Evolutionary conservation across 1,140 invertebrate genomes (phyloP).

Genomic region (Eriosoma lanigerum): DNA sequence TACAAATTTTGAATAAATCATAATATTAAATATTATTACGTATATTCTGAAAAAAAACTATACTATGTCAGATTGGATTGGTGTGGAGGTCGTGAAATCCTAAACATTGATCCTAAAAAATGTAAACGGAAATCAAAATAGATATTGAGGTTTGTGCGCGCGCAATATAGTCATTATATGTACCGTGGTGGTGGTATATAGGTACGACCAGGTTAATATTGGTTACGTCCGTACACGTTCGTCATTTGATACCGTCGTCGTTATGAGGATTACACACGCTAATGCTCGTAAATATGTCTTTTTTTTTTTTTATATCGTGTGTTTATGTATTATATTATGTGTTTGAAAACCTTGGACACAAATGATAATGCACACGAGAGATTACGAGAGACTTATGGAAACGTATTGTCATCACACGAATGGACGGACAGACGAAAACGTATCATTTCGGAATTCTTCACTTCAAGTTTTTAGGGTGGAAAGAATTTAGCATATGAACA

Average conservation of each 20-base stretch:
- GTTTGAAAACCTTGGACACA: conserved; percentile 7
- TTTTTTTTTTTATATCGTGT: conserved; percentile 4
- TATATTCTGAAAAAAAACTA: too few species aligned
- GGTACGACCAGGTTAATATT: neutral
- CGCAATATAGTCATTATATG: too few species aligned
- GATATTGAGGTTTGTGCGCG: too few species aligned
- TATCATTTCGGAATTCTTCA: neutral
- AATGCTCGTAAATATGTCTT: conserved; percentile 23
- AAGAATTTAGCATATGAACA: too few species aligned
- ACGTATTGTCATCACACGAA: neutral
- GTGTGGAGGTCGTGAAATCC: too few species aligned
- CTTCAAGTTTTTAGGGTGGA: too few species aligned
- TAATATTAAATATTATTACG: too few species aligned
- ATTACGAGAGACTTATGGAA: neutral
- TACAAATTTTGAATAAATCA: too few species aligned
- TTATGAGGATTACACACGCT: neutral
- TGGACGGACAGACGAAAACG: neutral
- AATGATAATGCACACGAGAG: neutral
- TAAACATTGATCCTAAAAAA: too few species aligned
- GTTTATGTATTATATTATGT: too few species aligned
- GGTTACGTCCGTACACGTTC: neutral
- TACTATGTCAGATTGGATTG: too few species aligned
- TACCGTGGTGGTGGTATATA: neutral
- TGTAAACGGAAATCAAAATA: too few species aligned
- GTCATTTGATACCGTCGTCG: conserved; percentile 13